Conservation (phyloP, 2,113 vertebrate genomes). For the Eurypyga helias region DNA sequence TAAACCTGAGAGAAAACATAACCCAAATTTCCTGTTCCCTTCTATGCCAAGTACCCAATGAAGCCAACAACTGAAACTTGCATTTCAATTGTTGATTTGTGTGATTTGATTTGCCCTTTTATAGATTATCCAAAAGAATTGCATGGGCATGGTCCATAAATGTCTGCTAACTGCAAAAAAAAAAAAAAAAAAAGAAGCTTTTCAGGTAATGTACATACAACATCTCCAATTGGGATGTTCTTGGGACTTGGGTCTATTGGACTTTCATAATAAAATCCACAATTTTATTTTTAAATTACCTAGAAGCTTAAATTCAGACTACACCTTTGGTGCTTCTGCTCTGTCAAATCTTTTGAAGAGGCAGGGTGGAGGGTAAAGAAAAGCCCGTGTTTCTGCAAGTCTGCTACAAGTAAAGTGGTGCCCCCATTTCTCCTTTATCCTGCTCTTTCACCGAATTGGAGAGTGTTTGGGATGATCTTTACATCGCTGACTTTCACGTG, state of each 20-base stretch:
- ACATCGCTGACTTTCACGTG: background rate
- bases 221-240: background rate
- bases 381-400: background rate
- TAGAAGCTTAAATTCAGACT: background rate
- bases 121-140: background rate
- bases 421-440: background rate
- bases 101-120: background rate
- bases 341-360: background rate
- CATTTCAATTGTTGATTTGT: background rate
- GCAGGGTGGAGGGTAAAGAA: too few species aligned
- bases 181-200: background rate
- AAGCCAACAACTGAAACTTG: background rate
- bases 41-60: background rate
- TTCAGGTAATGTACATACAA: background rate
- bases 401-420: background rate
- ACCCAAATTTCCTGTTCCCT: background rate
- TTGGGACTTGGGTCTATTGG: background rate
- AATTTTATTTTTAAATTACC: background rate
- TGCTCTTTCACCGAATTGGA: background rate
- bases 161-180: background rate
- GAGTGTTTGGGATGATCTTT: background rate
- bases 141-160: background rate
- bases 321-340: background rate
- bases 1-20: background rate
- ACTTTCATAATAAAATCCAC: background rate